Base-by-base conservation (phyloP, 1,140 invertebrate species). In the Drosophila pachea region DNA sequence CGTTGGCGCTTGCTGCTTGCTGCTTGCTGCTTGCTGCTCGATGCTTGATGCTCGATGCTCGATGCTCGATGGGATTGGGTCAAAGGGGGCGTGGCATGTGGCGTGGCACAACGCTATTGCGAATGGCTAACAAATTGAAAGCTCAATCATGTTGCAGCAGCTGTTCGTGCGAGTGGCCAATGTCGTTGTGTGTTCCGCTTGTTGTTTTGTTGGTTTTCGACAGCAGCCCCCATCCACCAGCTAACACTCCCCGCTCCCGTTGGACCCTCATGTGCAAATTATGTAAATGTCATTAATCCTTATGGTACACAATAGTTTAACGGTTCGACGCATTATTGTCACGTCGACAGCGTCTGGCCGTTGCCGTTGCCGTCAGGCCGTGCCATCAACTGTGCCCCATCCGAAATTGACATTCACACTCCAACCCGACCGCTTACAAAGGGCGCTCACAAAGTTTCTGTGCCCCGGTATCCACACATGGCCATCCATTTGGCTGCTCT, bases 271-370 rank as follows among this genome's bases (percentile, higher is more conserved):
- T 76, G 81, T 68, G 66, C 63, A 76, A 84, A 84, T 84, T 84
- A 84, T 84, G 79, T 84, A 84, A 84, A 84, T 84, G 79, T 68
- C 79, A 84, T 84, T 84, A 84, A 84, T 84, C 81, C 79, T 86
- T 86, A 84, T 86, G 73, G 69, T 78, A 74, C 81, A 84, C 81
- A 84, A 84, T 84, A 84, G 79, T 84, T 84, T 76, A 84, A 84
- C 79, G 79, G 68, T 79, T 79, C 79, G 69, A 63, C 79, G 79
- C 79, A 79, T 86, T 84, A 84, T 84, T 84, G 79, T 84, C 79
- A 84, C 79, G 79, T 84, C 73, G 72, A 66, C 64, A 58, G 22
- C 53, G 47, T 47, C 47, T 53, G 16, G 59, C 22, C 22, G 22
- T 2, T 22, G 22, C 22, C 22, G 22, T 2, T 22, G 22, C 22